These are phyloP conservation scores for Ophion ellenae DNA, from an alignment of 2,888 invertebrate species.

Conservation along the genomic window DNA sequence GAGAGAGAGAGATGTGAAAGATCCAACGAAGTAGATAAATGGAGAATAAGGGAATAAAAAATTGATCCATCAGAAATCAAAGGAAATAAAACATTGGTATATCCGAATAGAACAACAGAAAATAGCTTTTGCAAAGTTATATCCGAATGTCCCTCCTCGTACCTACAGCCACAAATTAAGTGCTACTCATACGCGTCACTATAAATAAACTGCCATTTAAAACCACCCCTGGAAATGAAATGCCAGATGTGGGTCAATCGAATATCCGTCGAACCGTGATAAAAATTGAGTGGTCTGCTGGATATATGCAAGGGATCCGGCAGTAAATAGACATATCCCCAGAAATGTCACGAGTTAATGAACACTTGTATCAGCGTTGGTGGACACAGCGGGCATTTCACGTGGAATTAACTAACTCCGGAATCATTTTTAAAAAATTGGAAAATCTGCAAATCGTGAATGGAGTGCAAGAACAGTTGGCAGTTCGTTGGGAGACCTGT, in stretches of 20 bases:
- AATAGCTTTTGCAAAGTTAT: not conserved
- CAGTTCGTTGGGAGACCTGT: not conserved
- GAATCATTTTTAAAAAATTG: not conserved
- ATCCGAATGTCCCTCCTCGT: not conserved
- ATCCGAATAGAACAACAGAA: not conserved
- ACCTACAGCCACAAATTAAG: not conserved
- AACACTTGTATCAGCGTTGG: not conserved
- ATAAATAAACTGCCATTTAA: not conserved
- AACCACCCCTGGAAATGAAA: conserved; percentile 9
- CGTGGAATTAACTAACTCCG: not conserved
- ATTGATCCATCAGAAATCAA: not conserved
- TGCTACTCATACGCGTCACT: not conserved
- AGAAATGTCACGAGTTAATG: not conserved
- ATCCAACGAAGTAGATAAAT: not conserved
- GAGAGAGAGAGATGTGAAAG: not conserved
- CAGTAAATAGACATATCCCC: not conserved
- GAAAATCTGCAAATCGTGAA: not conserved
- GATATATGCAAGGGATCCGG: not conserved
- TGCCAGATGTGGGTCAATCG: conserved; percentile 38
- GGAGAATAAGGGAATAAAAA: not conserved
- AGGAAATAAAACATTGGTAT: not conserved
- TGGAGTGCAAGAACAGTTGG: too few relatives aligned
- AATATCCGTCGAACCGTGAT: conserved; percentile 28
- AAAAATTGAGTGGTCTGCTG: conserved; percentile 7
- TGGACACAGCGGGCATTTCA: not conserved